Conservation (phyloP, 2,113 vertebrate species). For the Junco hyemalis region DNA sequence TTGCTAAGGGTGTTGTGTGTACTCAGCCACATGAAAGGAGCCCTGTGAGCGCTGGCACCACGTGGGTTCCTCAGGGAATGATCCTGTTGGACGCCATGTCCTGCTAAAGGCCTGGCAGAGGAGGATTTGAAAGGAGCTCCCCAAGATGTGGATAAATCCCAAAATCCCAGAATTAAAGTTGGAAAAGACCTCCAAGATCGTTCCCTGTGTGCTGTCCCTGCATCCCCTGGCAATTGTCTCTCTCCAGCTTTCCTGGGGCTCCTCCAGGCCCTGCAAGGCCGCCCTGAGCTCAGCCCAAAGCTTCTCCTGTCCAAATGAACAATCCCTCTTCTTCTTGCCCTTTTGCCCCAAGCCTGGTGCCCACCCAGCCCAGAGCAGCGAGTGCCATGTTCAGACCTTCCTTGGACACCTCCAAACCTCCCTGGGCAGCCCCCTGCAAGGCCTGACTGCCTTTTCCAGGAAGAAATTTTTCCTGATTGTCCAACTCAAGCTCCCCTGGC, state of each 20-base stretch:
- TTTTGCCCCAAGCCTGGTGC: no score
- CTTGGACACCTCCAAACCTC: background rate
- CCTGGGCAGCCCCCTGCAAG: background rate
- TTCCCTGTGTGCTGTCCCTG: no score
- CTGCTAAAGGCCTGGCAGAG: background rate
- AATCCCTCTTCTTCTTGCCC: no score
- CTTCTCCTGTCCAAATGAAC: no score
- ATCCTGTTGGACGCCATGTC: background rate
- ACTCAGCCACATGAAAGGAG: conserved; percentile 1
- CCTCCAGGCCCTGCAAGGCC: no score
- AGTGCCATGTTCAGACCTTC: background rate
- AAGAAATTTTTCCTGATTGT: background rate
- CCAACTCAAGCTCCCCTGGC: background rate
- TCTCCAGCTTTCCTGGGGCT: no score
- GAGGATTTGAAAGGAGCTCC: background rate
- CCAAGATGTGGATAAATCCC: background rate
- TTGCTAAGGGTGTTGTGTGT: conserved; percentile 39
- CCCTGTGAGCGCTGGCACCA: background rate
- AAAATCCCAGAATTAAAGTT: background rate
- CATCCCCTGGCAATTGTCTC: no score
- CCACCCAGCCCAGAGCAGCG: background rate
- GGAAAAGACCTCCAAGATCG: background rate
- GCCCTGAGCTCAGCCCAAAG: no score
- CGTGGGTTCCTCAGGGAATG: background rate
- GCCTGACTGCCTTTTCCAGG: background rate